Evolutionary conservation across 2,113 vertebrate species (phyloP), one percentile per base, ranked within the genome.

Genomic region (Syrmaticus mikado): DNA sequence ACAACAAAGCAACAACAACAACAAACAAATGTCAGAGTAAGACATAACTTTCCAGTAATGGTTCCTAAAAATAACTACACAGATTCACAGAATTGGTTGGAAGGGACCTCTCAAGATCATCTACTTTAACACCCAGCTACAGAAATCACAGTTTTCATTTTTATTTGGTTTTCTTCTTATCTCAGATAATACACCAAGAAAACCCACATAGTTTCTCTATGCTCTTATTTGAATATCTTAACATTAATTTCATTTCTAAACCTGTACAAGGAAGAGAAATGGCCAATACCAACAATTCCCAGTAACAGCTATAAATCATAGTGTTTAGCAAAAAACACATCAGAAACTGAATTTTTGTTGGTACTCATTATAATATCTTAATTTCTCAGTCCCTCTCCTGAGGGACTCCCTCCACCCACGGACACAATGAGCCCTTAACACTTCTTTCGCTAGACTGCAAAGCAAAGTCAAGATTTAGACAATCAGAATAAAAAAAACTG

Each of bases 1-100:
- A 66, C 85, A 85, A 87, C 65, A 95, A 95, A 96, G 46, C 53
- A 94, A 86, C 82, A 97, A 86, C 73, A 80, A 3, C 97, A 43
- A 87, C 48, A 30, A 53, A 28, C 92, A 66, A 93, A 38, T 25
- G 78, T 96, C 71, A 96, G 89, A 72, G 40, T 55, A 95, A 91
- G 38, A 81, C 20, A 64, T 3, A 52, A 91, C 21, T 87, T 95
- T n/a, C 8, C 24, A 40, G 3, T n/a, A 86, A 70, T 8, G 50
- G 20, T 48, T 95, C 46, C 40, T 85, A 43, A 85, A 82, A 92
- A 24, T 40, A 88, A 38, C 32, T 76, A 88, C 28, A 55, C 28
- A 57, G 30, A 57, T 32, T 57, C 53, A 18, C 53, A 57, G 5
- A 53, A 27, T 28, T 50, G 48, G 52, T 28, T 55, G 53, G 16